Base-by-base conservation (phyloP, 2,888 invertebrate species). In the Acanthopleura granulata region DNA sequence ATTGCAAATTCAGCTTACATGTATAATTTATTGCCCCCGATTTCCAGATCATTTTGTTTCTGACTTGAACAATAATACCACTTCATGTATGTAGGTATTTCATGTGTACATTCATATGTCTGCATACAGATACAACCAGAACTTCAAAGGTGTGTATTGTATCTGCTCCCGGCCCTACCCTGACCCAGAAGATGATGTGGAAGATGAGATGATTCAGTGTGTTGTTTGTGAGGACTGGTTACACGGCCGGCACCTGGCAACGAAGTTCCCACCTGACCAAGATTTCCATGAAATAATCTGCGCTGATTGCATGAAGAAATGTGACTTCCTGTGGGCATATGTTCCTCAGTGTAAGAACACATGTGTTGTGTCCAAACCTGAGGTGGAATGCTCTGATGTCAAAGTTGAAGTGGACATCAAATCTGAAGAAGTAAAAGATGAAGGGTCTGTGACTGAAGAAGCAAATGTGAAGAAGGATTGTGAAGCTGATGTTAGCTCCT, bases 161-260 rank as follows among this genome's bases (percentile, higher is more conserved):
- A 93, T 92, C 16, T 99, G 99, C 89, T 92, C 94, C 62, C 93
- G 97, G 74, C 98, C 98, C 0, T 99, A 98, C 91, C 99, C 99
- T 16, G 98, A 99, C 91, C 95, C 95, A 0, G 97, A 97, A 15
- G 93, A 94, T 87, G 87, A 88, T 73, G 80, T 93, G 57, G 94
- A 95, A 74, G 97, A 97, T 91, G 95, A 96, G 84, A 99, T 99
- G 98, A 94, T 98, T 72, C 99, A 99, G 89, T 99, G 99, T 88
- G 93, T 95, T 69, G 92, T 98, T 74, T 99, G 99, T 90, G 99
- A 99, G 90, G 99, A 99, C 90, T 99, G 99, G 99, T 96, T 94
- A 85, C 99, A 99, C 92, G 93, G 94, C 40, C 91, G 92, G 86
- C 89, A 89, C 79, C 79, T 89, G 57, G 84, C 84, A 22, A 71